A percentile compares a stretch with the other conserved stretches of the same genome.
These are phyloP conservation scores for Nyctereutes procyonoides DNA, from an alignment of 2,113 vertebrate genomes.

Conservation along the genomic window DNA sequence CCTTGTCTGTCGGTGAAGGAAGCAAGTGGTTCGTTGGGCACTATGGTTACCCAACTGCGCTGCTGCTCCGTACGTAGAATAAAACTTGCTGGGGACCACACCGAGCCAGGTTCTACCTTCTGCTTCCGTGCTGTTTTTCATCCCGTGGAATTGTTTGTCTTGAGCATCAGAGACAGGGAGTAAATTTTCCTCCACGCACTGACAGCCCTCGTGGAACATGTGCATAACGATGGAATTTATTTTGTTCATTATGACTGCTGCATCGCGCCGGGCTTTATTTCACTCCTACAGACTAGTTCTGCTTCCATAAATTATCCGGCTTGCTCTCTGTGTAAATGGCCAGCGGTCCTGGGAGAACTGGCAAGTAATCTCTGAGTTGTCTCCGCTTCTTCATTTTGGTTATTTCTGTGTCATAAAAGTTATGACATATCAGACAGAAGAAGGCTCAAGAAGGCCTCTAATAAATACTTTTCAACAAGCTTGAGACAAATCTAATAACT, in stretches of 20 bases:
- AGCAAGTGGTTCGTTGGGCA: background rate
- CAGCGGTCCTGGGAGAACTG: conserved; percentile 70
- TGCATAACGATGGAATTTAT: conserved; percentile 84
- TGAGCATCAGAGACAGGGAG: conserved; percentile 42
- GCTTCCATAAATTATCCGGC: conserved; percentile 84
- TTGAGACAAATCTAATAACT: conserved; percentile 75
- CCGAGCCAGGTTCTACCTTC: conserved; percentile 4
- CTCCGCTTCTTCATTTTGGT: conserved; percentile 75
- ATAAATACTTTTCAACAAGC: conserved; percentile 83
- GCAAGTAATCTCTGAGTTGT: conserved; percentile 75
- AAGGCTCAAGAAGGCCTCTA: conserved; percentile 77
- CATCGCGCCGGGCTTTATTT: conserved; percentile 80
- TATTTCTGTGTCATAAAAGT: conserved; percentile 80
- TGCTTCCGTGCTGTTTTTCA: conserved; percentile 56
- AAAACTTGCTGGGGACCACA: conserved; percentile 47
- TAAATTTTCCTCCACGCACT: conserved; percentile 77
- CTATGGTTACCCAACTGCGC: fast-evolving
- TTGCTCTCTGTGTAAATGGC: conserved; percentile 68
- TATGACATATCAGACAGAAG: conserved; percentile 78
- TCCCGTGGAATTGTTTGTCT: conserved; percentile 72
- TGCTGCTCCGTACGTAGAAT: fast-evolving
- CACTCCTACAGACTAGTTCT: conserved; percentile 79
- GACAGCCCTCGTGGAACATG: conserved; percentile 76
- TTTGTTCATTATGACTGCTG: conserved; percentile 81
- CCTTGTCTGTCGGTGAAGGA: background rate